These are phyloP conservation scores for Lucilia cuprina DNA, from an alignment of 1,140 invertebrate genomes.

Conservation along the genomic window DNA sequence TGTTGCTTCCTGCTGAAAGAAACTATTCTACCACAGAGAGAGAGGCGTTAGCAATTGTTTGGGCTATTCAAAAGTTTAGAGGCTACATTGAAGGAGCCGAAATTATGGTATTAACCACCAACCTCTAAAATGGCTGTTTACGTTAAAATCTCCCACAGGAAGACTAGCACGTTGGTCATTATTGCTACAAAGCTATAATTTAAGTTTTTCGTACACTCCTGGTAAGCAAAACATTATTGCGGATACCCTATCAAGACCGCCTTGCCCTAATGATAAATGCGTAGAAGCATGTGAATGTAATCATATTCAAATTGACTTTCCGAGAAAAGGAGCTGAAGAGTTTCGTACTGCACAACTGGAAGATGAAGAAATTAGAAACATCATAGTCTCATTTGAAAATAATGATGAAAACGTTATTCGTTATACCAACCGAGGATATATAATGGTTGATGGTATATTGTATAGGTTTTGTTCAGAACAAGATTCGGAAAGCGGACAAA, in stretches of 20 bases:
- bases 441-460: too few species aligned
- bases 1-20: too few species aligned
- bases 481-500: background rate
- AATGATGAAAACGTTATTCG: background rate
- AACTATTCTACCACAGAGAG: too few species aligned
- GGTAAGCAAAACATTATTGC: too few species aligned
- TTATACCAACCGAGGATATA: too few species aligned
- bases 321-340: background rate
- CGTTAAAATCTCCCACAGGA: conserved; percentile 60
- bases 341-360: background rate
- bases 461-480: background rate
- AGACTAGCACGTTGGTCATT: conserved; percentile 64
- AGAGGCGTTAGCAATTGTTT: too few species aligned
- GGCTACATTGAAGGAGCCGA: conserved; percentile 56
- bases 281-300: background rate
- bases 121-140: conserved; percentile 63
- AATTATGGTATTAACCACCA: conserved; percentile 64
- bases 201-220: too few species aligned
- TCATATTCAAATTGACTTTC: background rate
- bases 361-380: background rate
- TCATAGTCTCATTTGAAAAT: background rate
- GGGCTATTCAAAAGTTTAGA: conserved; percentile 63
- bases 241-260: too few species aligned
- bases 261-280: too few species aligned
- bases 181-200: conserved; percentile 61